Evolutionary conservation across 2,797 vertebrate species (phyloP).

Genomic region (Podarcis siculus): DNA sequence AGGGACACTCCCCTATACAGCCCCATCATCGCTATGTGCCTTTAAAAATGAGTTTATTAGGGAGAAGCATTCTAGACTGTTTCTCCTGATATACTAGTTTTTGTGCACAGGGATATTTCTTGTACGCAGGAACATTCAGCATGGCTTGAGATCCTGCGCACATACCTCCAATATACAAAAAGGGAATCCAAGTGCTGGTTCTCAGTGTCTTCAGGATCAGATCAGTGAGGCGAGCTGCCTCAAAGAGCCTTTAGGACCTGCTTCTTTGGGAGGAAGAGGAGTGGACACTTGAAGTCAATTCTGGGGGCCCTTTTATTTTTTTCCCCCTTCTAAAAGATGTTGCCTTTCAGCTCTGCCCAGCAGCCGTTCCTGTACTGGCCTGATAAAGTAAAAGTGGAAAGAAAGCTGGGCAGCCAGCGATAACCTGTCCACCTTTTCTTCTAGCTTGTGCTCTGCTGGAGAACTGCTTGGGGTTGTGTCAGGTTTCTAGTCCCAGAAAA

Average conservation of each 20-base stretch:
- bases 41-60: too few species aligned
- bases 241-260: neutral
- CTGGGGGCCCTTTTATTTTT: too few species aligned
- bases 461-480: neutral
- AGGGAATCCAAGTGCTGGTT: neutral
- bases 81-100: too few species aligned
- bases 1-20: too few species aligned
- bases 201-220: neutral
- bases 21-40: too few species aligned
- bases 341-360: neutral
- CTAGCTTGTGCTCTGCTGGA: neutral
- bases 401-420: neutral
- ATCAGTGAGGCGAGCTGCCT: neutral
- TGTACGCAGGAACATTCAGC: neutral
- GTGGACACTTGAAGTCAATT: neutral
- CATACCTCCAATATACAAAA: neutral
- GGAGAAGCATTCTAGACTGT: too few species aligned
- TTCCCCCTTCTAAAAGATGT: neutral
- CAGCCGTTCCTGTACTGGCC: neutral
- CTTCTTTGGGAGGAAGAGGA: neutral
- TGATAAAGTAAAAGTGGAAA: neutral
- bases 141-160: neutral
- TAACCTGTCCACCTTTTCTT: neutral
- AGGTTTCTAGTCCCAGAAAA: neutral
- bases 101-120: too few species aligned